phyloP scores from a whole-genome alignment of 2,888 invertebrate species.

The Homarus gammarus region DNA sequence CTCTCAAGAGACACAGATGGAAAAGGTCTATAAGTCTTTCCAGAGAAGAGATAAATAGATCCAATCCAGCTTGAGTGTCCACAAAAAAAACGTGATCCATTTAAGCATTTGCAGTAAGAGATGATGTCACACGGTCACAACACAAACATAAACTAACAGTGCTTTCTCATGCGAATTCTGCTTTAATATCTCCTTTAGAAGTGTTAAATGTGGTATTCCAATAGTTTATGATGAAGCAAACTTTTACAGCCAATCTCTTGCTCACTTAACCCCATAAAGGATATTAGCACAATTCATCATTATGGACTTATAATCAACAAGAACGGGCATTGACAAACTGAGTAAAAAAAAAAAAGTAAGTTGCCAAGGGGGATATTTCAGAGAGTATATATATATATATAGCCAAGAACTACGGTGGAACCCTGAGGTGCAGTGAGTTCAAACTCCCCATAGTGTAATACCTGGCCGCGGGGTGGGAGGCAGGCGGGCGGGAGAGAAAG shows the following conservation, averaged over 20 bases:
- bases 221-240: constrained; percentile 47
- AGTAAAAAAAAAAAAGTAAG: not conserved
- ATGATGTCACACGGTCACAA: constrained; percentile 44
- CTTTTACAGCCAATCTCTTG: constrained; percentile 42
- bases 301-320: constrained; percentile 26
- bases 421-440: constrained; percentile 47
- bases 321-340: constrained; percentile 14
- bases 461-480: constrained; percentile 74
- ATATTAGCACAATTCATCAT: not conserved
- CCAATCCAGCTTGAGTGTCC: not conserved
- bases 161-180: constrained; percentile 56
- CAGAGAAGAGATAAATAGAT: not conserved
- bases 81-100: constrained; percentile 28
- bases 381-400: too few species aligned
- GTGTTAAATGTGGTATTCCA: constrained; percentile 34
- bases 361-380: constrained; percentile 38
- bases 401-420: constrained; percentile 51
- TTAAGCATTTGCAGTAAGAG: constrained; percentile 45
- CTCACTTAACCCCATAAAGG: constrained; percentile 45
- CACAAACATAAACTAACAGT: constrained; percentile 48
- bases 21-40: too few species aligned
- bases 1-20: not conserved
- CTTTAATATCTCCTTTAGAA: constrained; percentile 40
- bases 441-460: constrained; percentile 60
- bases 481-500: constrained; percentile 75